Percentiles rank a stretch among this genome's conserved stretches.
Conservation (phyloP, 1,140 invertebrate genomes). For the Octopus bimaculoides region DNA sequence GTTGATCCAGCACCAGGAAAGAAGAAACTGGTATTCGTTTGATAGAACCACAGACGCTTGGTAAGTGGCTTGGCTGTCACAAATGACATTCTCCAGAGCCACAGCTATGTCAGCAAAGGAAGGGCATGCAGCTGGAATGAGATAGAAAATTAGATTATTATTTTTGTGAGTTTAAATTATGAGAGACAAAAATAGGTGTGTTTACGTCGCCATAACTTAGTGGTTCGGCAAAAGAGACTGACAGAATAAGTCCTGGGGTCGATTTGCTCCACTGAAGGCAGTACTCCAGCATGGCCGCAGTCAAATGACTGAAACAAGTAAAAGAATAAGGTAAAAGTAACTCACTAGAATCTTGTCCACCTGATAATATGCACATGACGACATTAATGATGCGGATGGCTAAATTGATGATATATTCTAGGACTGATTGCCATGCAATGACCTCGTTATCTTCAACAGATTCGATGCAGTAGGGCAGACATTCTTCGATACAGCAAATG, state of each 20-base stretch:
- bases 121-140: slow-evolving; percentile 59
- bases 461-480: not conserved
- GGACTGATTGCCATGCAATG: no score
- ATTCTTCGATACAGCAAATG: not conserved
- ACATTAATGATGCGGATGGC: slow-evolving; percentile 14
- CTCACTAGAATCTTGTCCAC: slow-evolving; percentile 19
- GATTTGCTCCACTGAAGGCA: no score
- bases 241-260: no score
- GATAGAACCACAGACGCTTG: slow-evolving; percentile 59
- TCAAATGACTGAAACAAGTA: no score
- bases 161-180: not conserved
- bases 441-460: no score
- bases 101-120: slow-evolving; percentile 66
- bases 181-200: no score
- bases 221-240: no score
- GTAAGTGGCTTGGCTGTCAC: slow-evolving; percentile 34
- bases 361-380: slow-evolving; percentile 20
- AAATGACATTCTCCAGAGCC: slow-evolving; percentile 58
- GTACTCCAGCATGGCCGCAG: no score
- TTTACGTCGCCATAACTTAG: no score
- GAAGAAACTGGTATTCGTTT: slow-evolving; percentile 67
- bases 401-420: slow-evolving; percentile 9
- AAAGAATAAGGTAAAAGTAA: no score
- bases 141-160: slow-evolving; percentile 11
- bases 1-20: slow-evolving; percentile 76